These are phyloP conservation scores for Cavia porcellus DNA, from an alignment of 2,113 vertebrate genomes.

Conservation along the genomic window DNA sequence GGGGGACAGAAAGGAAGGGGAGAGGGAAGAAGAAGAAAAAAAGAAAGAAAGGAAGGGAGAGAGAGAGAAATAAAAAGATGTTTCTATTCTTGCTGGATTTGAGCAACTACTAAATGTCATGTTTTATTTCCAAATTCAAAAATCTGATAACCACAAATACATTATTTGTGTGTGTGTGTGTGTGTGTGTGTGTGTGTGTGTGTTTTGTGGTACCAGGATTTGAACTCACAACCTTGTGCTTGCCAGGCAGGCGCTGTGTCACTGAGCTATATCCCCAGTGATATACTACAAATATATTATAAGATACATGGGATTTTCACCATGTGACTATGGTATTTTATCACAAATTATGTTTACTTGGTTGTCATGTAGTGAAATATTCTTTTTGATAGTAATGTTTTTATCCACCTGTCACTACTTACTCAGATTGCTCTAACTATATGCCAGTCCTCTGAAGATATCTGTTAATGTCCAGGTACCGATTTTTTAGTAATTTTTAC, in stretches of 20 bases:
- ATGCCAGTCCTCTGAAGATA: background rate
- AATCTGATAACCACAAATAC: background rate
- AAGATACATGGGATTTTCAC: background rate
- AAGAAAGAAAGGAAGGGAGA: background rate
- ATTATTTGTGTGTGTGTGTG: background rate
- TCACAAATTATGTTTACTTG: constrained; percentile 15
- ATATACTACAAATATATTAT: background rate
- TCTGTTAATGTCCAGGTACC: background rate
- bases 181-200: too few relatives aligned
- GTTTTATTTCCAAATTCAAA: constrained; percentile 42
- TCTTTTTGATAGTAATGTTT: constrained; percentile 4
- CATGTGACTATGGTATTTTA: constrained; percentile 22
- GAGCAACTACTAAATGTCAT: constrained; percentile 15
- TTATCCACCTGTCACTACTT: constrained; percentile 16
- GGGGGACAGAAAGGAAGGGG: too few relatives aligned
- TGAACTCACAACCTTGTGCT: too few relatives aligned
- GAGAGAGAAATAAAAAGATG: background rate
- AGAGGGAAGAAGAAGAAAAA: too few relatives aligned
- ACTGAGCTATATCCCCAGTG: too few relatives aligned
- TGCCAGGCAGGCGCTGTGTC: too few relatives aligned
- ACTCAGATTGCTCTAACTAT: constrained; percentile 40
- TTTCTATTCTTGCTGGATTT: constrained; percentile 22
- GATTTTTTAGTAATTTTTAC: constrained; percentile 47
- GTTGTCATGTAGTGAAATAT: constrained; percentile 38
- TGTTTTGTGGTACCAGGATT: too few relatives aligned